A percentile compares a stretch with the other conserved stretches of the same genome.
These are phyloP conservation scores for Esox niger DNA, from an alignment of 2,113 vertebrate species.

Conservation along the genomic window DNA sequence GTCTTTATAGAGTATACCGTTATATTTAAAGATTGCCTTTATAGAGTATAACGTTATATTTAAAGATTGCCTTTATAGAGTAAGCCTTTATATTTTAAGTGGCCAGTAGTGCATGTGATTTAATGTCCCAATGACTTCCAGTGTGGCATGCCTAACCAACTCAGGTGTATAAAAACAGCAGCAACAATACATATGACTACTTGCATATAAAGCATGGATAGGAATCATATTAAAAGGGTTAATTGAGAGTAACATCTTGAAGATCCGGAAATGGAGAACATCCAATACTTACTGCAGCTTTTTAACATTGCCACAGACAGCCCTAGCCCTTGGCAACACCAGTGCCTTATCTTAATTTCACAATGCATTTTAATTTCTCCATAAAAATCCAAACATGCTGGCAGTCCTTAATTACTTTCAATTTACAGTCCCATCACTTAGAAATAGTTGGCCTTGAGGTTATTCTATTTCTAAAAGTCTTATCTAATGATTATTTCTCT, in stretches of 20 bases:
- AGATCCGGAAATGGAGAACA: neutral
- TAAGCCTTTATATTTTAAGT: neutral
- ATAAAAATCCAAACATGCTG: slow-evolving; percentile 18
- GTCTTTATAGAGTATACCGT: neutral
- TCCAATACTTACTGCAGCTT: too few species aligned
- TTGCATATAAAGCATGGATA: neutral
- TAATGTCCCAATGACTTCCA: neutral
- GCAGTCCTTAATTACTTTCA: slow-evolving; percentile 14
- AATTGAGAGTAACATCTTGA: neutral
- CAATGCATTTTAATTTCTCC: too few species aligned
- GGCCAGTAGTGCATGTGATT: neutral
- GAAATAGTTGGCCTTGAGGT: slow-evolving; percentile 18
- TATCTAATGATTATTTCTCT: neutral
- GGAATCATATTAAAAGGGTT: neutral
- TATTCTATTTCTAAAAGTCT: slow-evolving; percentile 7
- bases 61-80: too few species aligned
- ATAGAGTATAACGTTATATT: too few species aligned
- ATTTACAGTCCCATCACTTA: slow-evolving; percentile 15
- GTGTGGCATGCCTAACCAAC: neutral
- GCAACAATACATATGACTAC: neutral
- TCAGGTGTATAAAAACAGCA: neutral
- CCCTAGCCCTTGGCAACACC: slow-evolving; percentile 29
- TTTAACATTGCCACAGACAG: slow-evolving; percentile 3
- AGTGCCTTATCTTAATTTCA: slow-evolving; percentile 23
- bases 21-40: too few species aligned